Evolutionary conservation across 2,888 invertebrate genomes (phyloP), one percentile per base, ranked within the genome.

Genomic region (Cryptosula pallasiana): DNA sequence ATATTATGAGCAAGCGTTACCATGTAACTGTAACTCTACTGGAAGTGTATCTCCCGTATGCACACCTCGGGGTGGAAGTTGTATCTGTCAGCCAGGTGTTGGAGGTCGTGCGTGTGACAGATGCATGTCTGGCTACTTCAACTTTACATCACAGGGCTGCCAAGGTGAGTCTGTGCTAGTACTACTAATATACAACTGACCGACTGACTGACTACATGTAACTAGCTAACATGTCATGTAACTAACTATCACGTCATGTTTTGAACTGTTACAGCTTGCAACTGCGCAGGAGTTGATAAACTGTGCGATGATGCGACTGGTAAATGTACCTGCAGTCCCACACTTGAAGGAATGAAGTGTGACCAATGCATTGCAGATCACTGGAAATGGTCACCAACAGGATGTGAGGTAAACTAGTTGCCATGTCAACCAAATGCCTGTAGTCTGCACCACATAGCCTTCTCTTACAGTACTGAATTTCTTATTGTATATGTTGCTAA

Each of bases 271-370:
- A 2, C 74, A 78, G 78, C 75, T 0, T 80, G 80, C 73, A 74
- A 75, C 69, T 80, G 80, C 69, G 72, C 70, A 3, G 75, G 76
- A 29, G 73, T 69, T 29, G 72, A 76, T 69, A 74, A 74, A 32
- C 57, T 76, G 0, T 80, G 80, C 75, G 76, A 80, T 69, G 35
- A 57, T 32, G 69, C 74, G 20, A 77, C 77, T n/a, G 80, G 80
- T 27, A 76, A 78, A 71, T 80, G 80, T 73, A 69, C 73, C 57
- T 96, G 96, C 81, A 90, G 86, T 89, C 78, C 91, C 90, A 85
- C 90, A 89, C 75, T 87, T 86, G 0, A 88, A 78, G 91, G 90
- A 89, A 77, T 92, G 90, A 3, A 90, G 89, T 89, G 89, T 79
- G 88, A 89, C 87, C 88, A 72, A 35, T 83, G 84, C 76, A 73